Evolutionary conservation across 2,888 invertebrate species (phyloP), one percentile per base, ranked within the genome.

Genomic region (Tethea ocularis): DNA sequence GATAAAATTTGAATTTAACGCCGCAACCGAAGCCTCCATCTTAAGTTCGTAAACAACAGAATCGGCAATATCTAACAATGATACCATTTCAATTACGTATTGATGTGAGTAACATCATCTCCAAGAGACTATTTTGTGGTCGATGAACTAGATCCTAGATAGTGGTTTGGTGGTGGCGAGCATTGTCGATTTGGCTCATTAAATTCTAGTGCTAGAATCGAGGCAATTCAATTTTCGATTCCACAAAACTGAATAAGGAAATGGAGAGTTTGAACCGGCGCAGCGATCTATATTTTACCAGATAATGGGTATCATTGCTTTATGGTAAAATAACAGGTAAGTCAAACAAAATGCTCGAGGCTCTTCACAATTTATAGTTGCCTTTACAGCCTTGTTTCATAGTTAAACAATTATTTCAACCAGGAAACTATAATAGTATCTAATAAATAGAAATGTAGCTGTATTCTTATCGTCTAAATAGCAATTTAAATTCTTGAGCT

Each of bases 251-350:
- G n/a, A 46, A 20, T 46, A 10, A 46, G 46, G 46, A 46, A 46
- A 46, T 10, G 46, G 46, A 17, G 17, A 20, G 46, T 46, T 46
- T 17, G 46, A 20, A 10, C 20, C 11, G 20, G 10, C 46, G 10
- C 11, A 10, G 10, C 46, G 10, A 46, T 46, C n/a, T 10, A 46
- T 46, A 46, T 46, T 46, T 46, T 46, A 46, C 20, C 46, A 20
- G 46, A 17, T 46, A 46, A 46, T 46, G 7, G 46, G 20, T 38
- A 46, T 46, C 46, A 46, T 46, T 46, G 46, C 17, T 46, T 46
- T 46, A 46, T 46, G 46, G 46, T 10, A 20, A 20, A 20, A 20
- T 46, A n/a, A 41, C 41, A 41, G 17, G 41, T 17, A 17, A n/a
- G 20, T 20, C 3, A 3, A 10, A 46, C 46, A 46, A 46, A 46